phyloP scores from a whole-genome alignment of 2,888 invertebrate species.

The Sarcophaga subvicina region DNA sequence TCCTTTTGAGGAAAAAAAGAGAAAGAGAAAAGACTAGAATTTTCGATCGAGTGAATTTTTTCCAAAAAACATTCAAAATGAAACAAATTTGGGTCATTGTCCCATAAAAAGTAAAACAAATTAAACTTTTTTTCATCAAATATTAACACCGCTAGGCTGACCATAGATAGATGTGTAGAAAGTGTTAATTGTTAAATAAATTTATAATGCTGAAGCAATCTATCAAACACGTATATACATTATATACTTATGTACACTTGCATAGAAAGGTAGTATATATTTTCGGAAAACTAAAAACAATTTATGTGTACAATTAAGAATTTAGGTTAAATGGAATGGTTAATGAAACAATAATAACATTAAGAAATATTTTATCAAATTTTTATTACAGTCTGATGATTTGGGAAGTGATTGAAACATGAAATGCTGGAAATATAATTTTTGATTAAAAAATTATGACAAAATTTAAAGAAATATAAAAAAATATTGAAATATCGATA shows the following conservation, averaged over 20 bases:
- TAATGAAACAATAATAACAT: not conserved
- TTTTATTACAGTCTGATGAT: slow-evolving; percentile 42
- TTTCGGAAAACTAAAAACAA: slow-evolving; percentile 36
- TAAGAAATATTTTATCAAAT: not conserved
- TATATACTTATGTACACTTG: not conserved
- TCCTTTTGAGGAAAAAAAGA: not conserved
- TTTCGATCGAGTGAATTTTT: not conserved
- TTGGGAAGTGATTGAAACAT: not conserved
- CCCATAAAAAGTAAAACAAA: slow-evolving; percentile 60
- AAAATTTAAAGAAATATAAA: not conserved
- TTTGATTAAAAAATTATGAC: not conserved
- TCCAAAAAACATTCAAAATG: slow-evolving; percentile 18
- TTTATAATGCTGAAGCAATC: not conserved
- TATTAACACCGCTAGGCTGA: slow-evolving; percentile 33
- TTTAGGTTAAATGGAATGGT: slow-evolving; percentile 43
- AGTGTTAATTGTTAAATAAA: slow-evolving; percentile 57
- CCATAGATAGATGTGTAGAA: slow-evolving; percentile 46
- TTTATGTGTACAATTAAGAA: slow-evolving; percentile 42
- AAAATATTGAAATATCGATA: no score
- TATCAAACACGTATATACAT: not conserved
- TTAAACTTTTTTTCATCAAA: slow-evolving; percentile 40
- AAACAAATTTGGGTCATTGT: slow-evolving; percentile 61
- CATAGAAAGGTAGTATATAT: slow-evolving; percentile 11
- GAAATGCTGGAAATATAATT: no score
- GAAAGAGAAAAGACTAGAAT: no score